phyloP scores from a whole-genome alignment of 2,888 invertebrate species.

The Hetaerina titia region DNA sequence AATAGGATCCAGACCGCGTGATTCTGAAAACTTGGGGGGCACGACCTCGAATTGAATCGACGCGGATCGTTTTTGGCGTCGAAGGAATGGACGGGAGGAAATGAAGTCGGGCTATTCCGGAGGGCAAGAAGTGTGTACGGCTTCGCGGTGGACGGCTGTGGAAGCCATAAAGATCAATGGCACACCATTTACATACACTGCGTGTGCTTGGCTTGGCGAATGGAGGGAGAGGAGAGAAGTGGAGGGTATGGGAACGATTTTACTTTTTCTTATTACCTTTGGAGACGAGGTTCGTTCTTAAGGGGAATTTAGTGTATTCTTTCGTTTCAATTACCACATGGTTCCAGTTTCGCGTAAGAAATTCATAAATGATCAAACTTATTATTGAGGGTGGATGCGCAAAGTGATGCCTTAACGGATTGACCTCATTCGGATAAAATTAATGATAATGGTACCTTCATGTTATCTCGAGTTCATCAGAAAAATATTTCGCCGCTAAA shows the following conservation, averaged over 20 bases:
- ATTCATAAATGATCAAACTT: too few relatives aligned
- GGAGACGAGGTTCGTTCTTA: not conserved
- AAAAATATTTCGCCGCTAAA: too few relatives aligned
- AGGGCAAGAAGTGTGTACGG: not conserved
- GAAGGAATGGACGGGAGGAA: not conserved
- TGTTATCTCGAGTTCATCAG: too few relatives aligned
- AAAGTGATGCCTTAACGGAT: too few relatives aligned
- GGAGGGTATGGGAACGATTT: too few relatives aligned
- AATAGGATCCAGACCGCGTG: slow-evolving; percentile 42
- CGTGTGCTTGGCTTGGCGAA: not conserved
- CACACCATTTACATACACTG: not conserved
- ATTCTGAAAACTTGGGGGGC: not conserved
- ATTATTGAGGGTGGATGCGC: too few relatives aligned
- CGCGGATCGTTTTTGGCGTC: not conserved
- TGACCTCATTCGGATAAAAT: too few relatives aligned
- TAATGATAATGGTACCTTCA: too few relatives aligned
- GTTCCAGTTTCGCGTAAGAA: too few relatives aligned
- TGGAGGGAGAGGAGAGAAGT: not conserved
- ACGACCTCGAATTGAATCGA: not conserved
- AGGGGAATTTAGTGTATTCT: not conserved
- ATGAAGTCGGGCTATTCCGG: not conserved
- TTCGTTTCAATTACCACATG: not conserved
- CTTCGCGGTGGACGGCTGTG: slow-evolving; percentile 51
- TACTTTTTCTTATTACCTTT: not conserved
- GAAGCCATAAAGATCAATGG: slow-evolving; percentile 57